phyloP scores from a whole-genome alignment of 2,797 vertebrate species.

The Muscicapa comitata region DNA sequence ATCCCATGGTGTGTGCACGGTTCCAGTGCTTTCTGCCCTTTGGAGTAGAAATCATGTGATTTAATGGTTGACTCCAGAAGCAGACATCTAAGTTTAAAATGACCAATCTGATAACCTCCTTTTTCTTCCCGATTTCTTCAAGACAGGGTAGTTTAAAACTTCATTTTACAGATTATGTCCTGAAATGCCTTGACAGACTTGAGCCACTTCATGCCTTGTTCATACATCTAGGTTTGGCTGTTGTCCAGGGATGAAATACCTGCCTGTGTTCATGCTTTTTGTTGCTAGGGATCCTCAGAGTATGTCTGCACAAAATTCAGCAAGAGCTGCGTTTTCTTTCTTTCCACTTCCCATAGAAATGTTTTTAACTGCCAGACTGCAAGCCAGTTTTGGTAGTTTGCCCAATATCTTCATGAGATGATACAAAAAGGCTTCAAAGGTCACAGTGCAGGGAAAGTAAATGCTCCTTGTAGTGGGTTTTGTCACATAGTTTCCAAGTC shows the following conservation, averaged over 20 bases:
- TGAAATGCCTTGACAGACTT: background rate
- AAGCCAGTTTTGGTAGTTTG: background rate
- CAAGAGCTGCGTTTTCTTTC: background rate
- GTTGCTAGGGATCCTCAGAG: background rate
- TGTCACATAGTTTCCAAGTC: background rate
- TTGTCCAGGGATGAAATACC: background rate
- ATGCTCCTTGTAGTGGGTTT: background rate
- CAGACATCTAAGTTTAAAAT: background rate
- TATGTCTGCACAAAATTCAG: background rate
- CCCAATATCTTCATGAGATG: background rate
- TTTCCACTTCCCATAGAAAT: background rate
- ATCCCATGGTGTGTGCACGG: background rate
- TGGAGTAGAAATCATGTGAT: background rate
- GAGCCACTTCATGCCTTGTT: background rate
- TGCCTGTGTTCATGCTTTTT: accelerated
- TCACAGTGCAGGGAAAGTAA: background rate
- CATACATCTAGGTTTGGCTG: background rate
- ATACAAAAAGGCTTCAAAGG: background rate
- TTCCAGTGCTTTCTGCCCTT: background rate
- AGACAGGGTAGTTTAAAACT: background rate
- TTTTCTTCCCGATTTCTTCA: background rate
- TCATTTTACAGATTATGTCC: background rate
- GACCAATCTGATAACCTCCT: background rate
- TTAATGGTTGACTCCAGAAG: background rate
- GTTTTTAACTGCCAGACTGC: background rate